Percentiles rank a stretch among this genome's conserved stretches.
phyloP scores from a whole-genome alignment of 2,888 invertebrate species.

The Eristalis pertinax region DNA sequence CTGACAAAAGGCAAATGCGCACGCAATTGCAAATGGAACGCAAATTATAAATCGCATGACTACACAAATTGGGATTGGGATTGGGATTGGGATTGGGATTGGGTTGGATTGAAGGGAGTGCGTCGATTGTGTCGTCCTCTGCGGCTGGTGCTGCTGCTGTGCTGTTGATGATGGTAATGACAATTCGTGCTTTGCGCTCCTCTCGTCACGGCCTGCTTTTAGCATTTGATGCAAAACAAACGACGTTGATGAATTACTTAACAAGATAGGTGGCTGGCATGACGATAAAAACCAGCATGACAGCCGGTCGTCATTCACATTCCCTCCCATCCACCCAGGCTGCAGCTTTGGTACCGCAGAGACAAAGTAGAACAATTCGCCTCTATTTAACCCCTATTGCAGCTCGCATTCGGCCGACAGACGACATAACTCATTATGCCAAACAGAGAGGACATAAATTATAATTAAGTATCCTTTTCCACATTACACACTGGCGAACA shows the following conservation, averaged over 20 bases:
- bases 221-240: slow-evolving; percentile 1
- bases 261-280: slow-evolving; percentile 26
- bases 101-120: slow-evolving; percentile 61
- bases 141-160: neutral
- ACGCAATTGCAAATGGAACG: slow-evolving; percentile 68
- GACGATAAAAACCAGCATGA: neutral
- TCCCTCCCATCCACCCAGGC: neutral
- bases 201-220: slow-evolving; percentile 29
- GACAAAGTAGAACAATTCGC: slow-evolving; percentile 17
- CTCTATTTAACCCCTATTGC: slow-evolving; percentile 25
- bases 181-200: slow-evolving; percentile 30
- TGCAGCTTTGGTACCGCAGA: neutral
- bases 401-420: slow-evolving; percentile 53
- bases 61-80: slow-evolving; percentile 67
- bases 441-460: slow-evolving; percentile 72
- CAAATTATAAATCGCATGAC: slow-evolving; percentile 70
- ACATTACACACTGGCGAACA: slow-evolving; percentile 67
- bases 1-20: slow-evolving; percentile 65
- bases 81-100: slow-evolving; percentile 46
- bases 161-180: slow-evolving; percentile 34
- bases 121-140: slow-evolving; percentile 38
- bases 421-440: slow-evolving; percentile 72
- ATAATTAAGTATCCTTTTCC: slow-evolving; percentile 72
- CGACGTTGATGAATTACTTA: slow-evolving; percentile 60
- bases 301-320: neutral